Percentiles rank a stretch among this genome's conserved stretches.
phyloP scores from a whole-genome alignment of 2,888 invertebrate species.

The Trypoxylon attenuatum region DNA sequence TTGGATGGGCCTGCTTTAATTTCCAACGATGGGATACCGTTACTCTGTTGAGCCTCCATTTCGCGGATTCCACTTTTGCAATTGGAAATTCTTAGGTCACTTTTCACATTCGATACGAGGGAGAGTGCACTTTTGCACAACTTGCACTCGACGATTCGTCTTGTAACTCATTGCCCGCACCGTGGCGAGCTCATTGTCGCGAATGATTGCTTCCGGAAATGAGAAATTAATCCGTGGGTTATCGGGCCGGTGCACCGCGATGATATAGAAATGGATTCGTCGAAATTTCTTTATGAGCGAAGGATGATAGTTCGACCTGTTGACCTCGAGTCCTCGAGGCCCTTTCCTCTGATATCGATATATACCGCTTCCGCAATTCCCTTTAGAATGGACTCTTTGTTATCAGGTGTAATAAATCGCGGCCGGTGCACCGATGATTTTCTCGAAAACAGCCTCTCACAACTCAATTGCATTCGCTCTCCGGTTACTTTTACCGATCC shows the following conservation, averaged over 20 bases:
- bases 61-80: constrained; percentile 1
- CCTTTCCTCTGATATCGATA: constrained; percentile 19
- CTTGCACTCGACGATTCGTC: no score
- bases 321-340: constrained; percentile 15
- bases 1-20: constrained; percentile 56
- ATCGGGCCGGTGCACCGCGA: constrained; percentile 13
- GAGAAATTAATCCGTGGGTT: constrained; percentile 45
- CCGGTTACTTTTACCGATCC: background rate
- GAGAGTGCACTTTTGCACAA: no score
- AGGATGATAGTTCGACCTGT: no score
- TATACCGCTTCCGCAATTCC: constrained; percentile 29
- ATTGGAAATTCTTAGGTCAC: constrained; percentile 1
- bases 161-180: background rate
- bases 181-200: background rate
- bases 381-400: constrained; percentile 16
- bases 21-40: constrained; percentile 41
- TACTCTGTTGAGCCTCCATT: constrained; percentile 40
- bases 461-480: background rate
- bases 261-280: no score
- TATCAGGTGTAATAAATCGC: constrained; percentile 33
- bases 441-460: no score
- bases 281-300: no score
- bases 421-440: no score
- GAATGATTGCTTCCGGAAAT: constrained; percentile 11
- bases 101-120: constrained; percentile 23